Conservation (phyloP, 2,797 vertebrate genomes). For the Notamacropus eugenii region DNA sequence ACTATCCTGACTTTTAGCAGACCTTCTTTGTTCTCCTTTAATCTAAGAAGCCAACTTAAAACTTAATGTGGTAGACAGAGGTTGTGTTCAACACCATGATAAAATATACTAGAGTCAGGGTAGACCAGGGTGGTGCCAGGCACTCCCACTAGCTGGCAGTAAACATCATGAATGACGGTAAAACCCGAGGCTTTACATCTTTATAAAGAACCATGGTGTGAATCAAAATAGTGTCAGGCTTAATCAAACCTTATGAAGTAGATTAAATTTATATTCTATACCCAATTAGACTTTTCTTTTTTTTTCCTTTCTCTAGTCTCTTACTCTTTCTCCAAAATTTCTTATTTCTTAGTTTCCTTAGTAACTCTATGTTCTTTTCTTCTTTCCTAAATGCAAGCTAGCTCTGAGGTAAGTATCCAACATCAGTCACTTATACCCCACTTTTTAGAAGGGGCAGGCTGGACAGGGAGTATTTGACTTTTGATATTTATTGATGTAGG, state of each 20-base stretch:
- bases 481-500: neutral
- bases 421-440: neutral
- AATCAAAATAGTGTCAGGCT: neutral
- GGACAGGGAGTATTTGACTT: neutral
- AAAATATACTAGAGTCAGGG: neutral
- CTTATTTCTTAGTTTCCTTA: neutral
- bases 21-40: neutral
- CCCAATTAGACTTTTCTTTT: neutral
- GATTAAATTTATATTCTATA: neutral
- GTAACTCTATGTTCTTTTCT: neutral
- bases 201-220: neutral
- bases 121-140: neutral
- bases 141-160: neutral
- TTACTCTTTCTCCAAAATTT: neutral
- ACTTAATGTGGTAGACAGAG: neutral
- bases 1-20: neutral
- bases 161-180: neutral
- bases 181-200: neutral
- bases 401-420: neutral
- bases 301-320: neutral
- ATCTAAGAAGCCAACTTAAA: neutral
- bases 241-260: neutral
- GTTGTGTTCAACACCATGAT: neutral
- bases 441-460: neutral
- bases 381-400: neutral